Base-by-base conservation (phyloP, 2,888 invertebrate genomes). In the Hypolimnas misippus region DNA sequence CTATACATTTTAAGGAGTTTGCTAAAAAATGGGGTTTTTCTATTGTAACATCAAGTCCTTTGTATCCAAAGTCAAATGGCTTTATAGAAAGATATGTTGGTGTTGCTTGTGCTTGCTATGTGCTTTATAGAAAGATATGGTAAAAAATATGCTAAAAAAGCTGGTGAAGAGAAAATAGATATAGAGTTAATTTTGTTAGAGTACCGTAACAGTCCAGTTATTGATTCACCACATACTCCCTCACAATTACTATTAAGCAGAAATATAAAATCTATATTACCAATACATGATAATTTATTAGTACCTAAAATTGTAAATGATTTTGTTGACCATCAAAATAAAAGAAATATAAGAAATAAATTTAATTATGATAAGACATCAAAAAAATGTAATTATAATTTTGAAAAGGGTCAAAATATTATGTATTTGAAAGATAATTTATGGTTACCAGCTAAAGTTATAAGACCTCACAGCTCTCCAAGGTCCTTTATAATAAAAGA, bases 161-260 rank as follows among this genome's bases (percentile, higher is more conserved):
- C n/a, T n/a, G n/a, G 17, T 46, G 16, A 46, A 10, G 17, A 46
- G 16, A 46, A 46, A 17, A 17, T 10, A 46, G 44, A 46, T 46
- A 44, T 44, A 16, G 44, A 44, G 14, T 44, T 44, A 16, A 44
- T 44, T 3, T 17, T 44, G 17, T 44, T 44, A 44, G 44, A 44
- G 16, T 17, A 44, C 44, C 44, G 44, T 7, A 44, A 44, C 14
- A 44, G 44, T 17, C 44, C 44, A 16, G 44, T 44, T 2, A 44
- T 44, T 7, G 44, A 44, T 44, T 44, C 16, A 7, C 44, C 44
- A 5, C 14, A 44, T 17, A 44, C 44, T 7, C 44, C 44, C 1
- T 3, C 44, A 16, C 44, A 44, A 44, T 17, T 44, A 17, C 14
- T 44, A 17, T 44, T 44, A 16, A 44, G 44, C 14, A 44, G 44